Conservation (phyloP, 2,797 vertebrate genomes). For the Micromesistius poutassou region DNA sequence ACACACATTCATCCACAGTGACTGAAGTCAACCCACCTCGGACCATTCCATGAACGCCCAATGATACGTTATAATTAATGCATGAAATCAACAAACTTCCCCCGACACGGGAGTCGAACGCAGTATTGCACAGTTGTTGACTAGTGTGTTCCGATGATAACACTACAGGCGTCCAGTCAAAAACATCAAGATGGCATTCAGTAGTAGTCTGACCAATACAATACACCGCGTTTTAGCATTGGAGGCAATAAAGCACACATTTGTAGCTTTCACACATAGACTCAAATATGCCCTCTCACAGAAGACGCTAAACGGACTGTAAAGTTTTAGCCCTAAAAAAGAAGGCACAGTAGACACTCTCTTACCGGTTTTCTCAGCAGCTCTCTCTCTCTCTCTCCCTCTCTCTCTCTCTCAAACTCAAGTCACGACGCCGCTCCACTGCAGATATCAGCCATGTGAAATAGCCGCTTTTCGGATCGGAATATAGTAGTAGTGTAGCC, state of each 20-base stretch:
- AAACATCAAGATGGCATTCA: no score
- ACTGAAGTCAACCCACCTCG: not conserved
- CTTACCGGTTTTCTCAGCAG: not conserved
- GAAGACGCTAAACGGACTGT: conserved; percentile 14
- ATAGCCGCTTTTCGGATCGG: not conserved
- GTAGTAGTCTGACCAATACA: no score
- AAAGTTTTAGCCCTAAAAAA: conserved; percentile 48
- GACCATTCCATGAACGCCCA: not conserved
- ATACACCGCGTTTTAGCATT: not conserved
- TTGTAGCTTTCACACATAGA: no score
- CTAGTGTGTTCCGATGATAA: no score
- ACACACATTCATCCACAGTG: no score
- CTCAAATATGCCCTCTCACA: not conserved
- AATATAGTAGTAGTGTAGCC: no score
- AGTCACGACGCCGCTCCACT: conserved; percentile 64
- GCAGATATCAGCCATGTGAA: conserved; percentile 40
- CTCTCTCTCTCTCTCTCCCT: not conserved
- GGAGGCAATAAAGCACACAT: not conserved
- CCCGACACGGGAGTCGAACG: not conserved
- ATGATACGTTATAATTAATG: not conserved
- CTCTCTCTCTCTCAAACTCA: conserved; percentile 45
- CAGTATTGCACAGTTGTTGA: no score
- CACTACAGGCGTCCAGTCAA: no score
- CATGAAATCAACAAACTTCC: not conserved
- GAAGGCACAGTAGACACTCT: not conserved